A percentile compares a stretch with the other conserved stretches of the same genome.
Conservation (phyloP, 2,888 invertebrate species). For the Panorpa germanica region DNA sequence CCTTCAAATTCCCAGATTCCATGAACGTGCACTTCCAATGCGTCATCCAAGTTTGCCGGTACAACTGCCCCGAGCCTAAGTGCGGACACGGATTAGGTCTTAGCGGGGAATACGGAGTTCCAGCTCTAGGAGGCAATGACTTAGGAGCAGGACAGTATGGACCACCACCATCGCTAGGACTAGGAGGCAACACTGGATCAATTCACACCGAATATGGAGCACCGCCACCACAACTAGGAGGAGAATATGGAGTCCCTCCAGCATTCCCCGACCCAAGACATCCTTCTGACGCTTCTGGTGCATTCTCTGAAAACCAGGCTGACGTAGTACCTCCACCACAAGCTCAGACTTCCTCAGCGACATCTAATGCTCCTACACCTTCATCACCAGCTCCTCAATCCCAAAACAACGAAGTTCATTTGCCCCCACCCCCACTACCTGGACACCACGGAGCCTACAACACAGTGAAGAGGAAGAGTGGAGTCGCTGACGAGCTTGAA, state of each 20-base stretch:
- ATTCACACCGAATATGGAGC: conserved; percentile 51
- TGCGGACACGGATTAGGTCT: conserved; percentile 47
- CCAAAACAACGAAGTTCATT: conserved; percentile 46
- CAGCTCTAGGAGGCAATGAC: conserved; percentile 39
- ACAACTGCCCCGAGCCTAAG: conserved; percentile 84
- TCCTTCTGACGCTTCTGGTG: conserved; percentile 65
- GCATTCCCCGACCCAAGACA: conserved; percentile 77
- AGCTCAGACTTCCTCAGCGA: conserved; percentile 56
- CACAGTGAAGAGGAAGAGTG: conserved; percentile 66
- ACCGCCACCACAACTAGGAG: conserved; percentile 38
- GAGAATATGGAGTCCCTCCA: conserved; percentile 56
- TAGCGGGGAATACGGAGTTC: conserved; percentile 44
- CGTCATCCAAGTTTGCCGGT: conserved; percentile 85
- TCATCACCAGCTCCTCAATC: conserved; percentile 31
- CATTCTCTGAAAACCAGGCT: conserved; percentile 65
- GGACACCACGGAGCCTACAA: conserved; percentile 61
- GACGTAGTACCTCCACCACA: conserved; percentile 65
- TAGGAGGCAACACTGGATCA: conserved; percentile 19
- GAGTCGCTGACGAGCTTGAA: conserved; percentile 43
- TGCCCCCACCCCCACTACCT: conserved; percentile 73
- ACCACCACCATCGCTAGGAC: conserved; percentile 22
- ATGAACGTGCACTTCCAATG: conserved; percentile 97
- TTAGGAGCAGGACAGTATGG: conserved; percentile 44
- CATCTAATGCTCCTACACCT: conserved; percentile 39
- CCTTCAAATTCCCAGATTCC: conserved; percentile 91